Percentiles rank a stretch among this genome's conserved stretches.
Conservation (phyloP, 2,113 vertebrate species). For the Mobula hypostoma region DNA sequence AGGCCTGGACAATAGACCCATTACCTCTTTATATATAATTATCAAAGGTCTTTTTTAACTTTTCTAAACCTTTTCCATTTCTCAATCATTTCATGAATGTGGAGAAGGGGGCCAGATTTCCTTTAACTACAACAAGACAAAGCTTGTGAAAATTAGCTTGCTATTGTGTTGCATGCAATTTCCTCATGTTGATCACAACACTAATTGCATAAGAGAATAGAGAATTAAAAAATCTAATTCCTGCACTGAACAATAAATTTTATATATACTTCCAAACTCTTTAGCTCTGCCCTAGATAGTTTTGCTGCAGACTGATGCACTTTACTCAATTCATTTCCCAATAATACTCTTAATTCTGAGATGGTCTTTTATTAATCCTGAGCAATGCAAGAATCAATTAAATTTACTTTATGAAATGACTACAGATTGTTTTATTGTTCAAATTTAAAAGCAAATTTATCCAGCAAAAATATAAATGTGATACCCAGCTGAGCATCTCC, state of each 20-base stretch:
- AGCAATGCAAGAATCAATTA: background rate
- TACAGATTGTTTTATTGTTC: background rate
- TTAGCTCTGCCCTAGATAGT: background rate
- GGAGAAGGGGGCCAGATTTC: background rate
- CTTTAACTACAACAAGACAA: background rate
- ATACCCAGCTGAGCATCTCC: background rate
- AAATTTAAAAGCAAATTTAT: background rate
- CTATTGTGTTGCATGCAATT: background rate
- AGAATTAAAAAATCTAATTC: background rate
- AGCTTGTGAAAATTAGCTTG: background rate
- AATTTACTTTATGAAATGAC: background rate
- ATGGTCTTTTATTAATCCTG: background rate
- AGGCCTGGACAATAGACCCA: no score
- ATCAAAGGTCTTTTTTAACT: background rate
- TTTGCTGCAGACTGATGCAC: background rate
- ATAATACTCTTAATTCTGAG: background rate
- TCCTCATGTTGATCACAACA: background rate
- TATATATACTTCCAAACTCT: background rate
- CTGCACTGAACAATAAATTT: background rate
- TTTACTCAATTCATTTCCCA: background rate
- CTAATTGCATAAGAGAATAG: background rate
- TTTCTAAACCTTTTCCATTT: background rate
- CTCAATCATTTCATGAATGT: background rate
- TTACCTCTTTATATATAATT: background rate
- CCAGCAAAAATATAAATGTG: background rate